phyloP scores from a whole-genome alignment of 2,888 invertebrate species.

The Eulithis testata region DNA sequence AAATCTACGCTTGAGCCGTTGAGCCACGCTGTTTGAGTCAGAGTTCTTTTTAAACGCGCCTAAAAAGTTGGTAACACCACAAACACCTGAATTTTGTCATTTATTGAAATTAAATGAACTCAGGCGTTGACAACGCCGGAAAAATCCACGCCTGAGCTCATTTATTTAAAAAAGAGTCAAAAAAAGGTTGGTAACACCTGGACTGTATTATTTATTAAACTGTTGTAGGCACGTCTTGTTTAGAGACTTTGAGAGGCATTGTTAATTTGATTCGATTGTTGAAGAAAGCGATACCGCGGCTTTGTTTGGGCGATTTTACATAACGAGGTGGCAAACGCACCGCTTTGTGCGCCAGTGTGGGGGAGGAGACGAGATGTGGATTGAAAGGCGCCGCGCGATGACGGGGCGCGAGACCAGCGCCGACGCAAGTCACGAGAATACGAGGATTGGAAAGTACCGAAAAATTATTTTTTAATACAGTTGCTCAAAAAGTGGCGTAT shows the following conservation, averaged over 20 bases:
- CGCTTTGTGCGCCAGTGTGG: constrained; percentile 74
- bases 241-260: constrained; percentile 60
- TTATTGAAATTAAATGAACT: too few species aligned
- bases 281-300: constrained; percentile 77
- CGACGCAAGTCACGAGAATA: constrained; percentile 43
- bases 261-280: constrained; percentile 78
- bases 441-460: background rate
- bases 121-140: too few species aligned
- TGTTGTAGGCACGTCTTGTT: constrained; percentile 48
- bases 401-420: constrained; percentile 69
- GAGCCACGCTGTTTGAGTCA: too few species aligned
- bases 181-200: constrained; percentile 24
- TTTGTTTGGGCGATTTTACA: constrained; percentile 81
- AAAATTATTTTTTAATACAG: too few species aligned
- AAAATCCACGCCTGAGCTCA: too few species aligned
- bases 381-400: constrained; percentile 82
- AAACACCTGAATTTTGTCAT: too few species aligned
- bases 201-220: constrained; percentile 17
- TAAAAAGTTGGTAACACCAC: too few species aligned
- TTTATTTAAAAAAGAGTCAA: too few species aligned
- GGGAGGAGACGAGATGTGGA: constrained; percentile 78
- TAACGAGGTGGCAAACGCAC: constrained; percentile 80
- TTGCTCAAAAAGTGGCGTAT: too few species aligned
- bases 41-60: too few species aligned
- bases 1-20: too few species aligned